A percentile compares a stretch with the other conserved stretches of the same genome.
phyloP scores from a whole-genome alignment of 2,113 vertebrate genomes.

The Andinoacara biseriatus region DNA sequence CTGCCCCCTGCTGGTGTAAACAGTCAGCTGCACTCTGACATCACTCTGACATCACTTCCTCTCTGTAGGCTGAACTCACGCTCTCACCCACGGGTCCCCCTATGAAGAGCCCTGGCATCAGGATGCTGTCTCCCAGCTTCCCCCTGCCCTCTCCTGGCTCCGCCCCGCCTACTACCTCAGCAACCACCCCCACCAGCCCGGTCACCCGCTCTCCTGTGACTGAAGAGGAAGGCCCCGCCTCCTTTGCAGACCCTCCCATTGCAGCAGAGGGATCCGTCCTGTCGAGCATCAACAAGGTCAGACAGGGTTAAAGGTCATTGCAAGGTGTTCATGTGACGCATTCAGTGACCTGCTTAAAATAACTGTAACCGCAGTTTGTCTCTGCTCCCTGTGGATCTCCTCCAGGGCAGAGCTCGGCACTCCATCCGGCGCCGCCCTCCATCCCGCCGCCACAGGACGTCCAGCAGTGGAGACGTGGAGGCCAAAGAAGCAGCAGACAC shows the following conservation, averaged over 20 bases:
- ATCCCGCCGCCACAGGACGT: conserved; percentile 72
- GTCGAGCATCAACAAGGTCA: conserved; percentile 75
- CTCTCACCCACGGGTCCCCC: conserved; percentile 65
- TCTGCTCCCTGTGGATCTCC: neutral
- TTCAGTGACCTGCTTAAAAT: neutral
- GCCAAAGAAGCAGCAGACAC: conserved; percentile 3
- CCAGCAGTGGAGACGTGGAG: conserved; percentile 63
- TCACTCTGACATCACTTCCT: neutral
- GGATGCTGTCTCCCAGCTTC: conserved; percentile 41
- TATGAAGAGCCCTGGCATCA: conserved; percentile 70
- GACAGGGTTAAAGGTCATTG: neutral
- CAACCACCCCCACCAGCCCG: conserved; percentile 37
- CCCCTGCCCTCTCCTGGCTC: conserved; percentile 27
- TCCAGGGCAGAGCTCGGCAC: conserved; percentile 73
- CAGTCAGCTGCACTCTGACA: neutral
- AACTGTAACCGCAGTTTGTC: neutral
- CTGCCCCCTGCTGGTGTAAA: conserved; percentile 7
- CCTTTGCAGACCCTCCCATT: conserved; percentile 71
- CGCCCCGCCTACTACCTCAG: neutral
- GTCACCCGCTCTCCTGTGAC: neutral
- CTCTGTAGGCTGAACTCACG: conserved; percentile 70
- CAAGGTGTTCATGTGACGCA: neutral
- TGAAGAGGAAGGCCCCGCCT: conserved; percentile 65
- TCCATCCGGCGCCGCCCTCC: conserved; percentile 79
- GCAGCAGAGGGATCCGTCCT: conserved; percentile 62